Evolutionary conservation across 1,140 invertebrate species (phyloP), one percentile per base, ranked within the genome.

Genomic region (Eriosoma lanigerum): DNA sequence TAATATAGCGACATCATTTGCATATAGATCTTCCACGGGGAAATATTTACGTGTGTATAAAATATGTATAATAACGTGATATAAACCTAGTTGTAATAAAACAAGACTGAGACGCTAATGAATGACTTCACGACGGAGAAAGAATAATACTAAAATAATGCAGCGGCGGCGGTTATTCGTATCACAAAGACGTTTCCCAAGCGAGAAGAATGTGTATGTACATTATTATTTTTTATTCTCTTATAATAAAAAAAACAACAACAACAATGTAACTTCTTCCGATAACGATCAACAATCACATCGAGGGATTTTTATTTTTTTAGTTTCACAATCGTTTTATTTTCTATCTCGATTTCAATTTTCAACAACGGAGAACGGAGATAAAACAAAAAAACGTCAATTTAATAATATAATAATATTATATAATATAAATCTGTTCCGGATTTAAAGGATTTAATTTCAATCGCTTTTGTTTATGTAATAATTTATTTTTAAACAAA

Each of bases 21-120:
- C 19, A 64, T 32, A 19, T 15, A 12, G 32, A 29, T 64, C 29
- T 32, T 29, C 29, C 26, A 4, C 10, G 60, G n/a, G 21, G 29
- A 64, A 64, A 64, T 38, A 64, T 17, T n/a, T n/a, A n/a, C n/a
- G n/a, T n/a, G n/a, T n/a, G n/a, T n/a, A 32, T 19, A 9, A 3
- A 15, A 12, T 10, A 62, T 29, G 9, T 58, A 62, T 62, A n/a
- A n/a, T n/a, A n/a, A 62, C 15, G 17, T 62, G 32, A 64, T n/a
- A 64, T n/a, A 38, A 64, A 10, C 60, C 29, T 10, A 19, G 19
- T n/a, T 32, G 60, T 12, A 32, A 64, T 64, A 64, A 64, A 64
- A 64, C 21, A 10, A 64, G 32, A 17, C 32, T 32, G 60, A 64
- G 32, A 64, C 32, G 60, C 60, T 64, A 64, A 64, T 64, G 60